Percentiles rank a stretch among this genome's conserved stretches.
phyloP scores from a whole-genome alignment of 2,797 vertebrate species.

The Acridotheres tristis region DNA sequence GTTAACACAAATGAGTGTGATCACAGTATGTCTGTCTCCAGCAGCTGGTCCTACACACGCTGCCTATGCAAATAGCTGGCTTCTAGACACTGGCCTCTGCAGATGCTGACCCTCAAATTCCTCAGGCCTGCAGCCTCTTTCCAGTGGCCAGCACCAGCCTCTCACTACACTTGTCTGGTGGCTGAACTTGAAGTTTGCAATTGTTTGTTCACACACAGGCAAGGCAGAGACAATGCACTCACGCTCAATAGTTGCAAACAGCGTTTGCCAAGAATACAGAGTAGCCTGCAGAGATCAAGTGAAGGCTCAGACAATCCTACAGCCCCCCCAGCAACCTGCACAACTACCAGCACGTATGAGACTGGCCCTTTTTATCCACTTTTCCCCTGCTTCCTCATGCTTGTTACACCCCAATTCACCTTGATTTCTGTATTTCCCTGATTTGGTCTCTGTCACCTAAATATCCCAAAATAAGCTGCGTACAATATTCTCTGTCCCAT shows the following conservation, averaged over 20 bases:
- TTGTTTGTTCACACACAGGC: background rate
- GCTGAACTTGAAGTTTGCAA: background rate
- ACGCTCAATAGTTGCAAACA: accelerated
- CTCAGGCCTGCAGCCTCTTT: background rate
- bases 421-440: background rate
- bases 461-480: background rate
- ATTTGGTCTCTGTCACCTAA: background rate
- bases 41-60: background rate
- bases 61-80: background rate
- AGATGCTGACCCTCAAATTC: background rate
- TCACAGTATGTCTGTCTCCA: background rate
- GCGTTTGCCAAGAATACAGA: background rate
- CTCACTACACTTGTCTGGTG: background rate
- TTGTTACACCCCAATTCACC: background rate
- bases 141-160: background rate
- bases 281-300: background rate
- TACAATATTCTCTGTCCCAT: background rate
- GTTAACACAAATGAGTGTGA: background rate
- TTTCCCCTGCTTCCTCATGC: background rate
- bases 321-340: background rate
- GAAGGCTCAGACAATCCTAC: background rate
- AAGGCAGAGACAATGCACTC: background rate
- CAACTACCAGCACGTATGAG: accelerated
- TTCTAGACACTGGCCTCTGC: background rate
- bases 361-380: background rate